phyloP scores from a whole-genome alignment of 2,888 invertebrate genomes.

The Orthonevra nobilis region DNA sequence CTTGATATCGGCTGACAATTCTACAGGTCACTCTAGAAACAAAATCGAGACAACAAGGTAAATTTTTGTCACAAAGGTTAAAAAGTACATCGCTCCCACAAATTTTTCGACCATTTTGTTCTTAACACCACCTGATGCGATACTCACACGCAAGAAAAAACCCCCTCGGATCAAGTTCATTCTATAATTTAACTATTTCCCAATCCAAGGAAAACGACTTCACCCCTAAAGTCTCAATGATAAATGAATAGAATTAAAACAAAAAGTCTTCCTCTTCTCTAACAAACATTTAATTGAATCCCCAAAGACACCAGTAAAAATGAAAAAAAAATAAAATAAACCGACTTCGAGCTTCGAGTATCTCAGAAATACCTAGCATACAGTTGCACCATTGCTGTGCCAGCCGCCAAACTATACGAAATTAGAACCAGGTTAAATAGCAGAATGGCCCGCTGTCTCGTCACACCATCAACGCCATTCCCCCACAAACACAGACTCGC shows the following conservation, averaged over 20 bases:
- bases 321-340: slow-evolving; percentile 11
- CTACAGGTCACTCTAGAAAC: too few relatives aligned
- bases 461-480: slow-evolving; percentile 38
- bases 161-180: slow-evolving; percentile 51
- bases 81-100: slow-evolving; percentile 25
- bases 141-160: background rate
- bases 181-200: slow-evolving; percentile 33
- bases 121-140: slow-evolving; percentile 3
- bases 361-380: slow-evolving; percentile 55
- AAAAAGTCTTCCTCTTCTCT: slow-evolving; percentile 38
- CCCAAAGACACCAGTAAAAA: too few relatives aligned
- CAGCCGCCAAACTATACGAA: slow-evolving; percentile 67
- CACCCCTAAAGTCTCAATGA: slow-evolving; percentile 70
- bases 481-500: slow-evolving; percentile 36
- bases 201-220: slow-evolving; percentile 65
- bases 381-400: slow-evolving; percentile 65
- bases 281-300: slow-evolving; percentile 49
- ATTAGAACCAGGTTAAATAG: slow-evolving; percentile 71
- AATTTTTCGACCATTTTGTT: slow-evolving; percentile 9
- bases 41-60: too few relatives aligned
- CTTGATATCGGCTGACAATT: too few relatives aligned
- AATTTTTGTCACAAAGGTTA: background rate
- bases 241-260: slow-evolving; percentile 46
- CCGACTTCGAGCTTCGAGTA: too few relatives aligned
- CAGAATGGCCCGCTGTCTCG: slow-evolving; percentile 60